These are phyloP conservation scores for Idaea dimidiata DNA, from an alignment of 2,888 invertebrate genomes.

Conservation along the genomic window DNA sequence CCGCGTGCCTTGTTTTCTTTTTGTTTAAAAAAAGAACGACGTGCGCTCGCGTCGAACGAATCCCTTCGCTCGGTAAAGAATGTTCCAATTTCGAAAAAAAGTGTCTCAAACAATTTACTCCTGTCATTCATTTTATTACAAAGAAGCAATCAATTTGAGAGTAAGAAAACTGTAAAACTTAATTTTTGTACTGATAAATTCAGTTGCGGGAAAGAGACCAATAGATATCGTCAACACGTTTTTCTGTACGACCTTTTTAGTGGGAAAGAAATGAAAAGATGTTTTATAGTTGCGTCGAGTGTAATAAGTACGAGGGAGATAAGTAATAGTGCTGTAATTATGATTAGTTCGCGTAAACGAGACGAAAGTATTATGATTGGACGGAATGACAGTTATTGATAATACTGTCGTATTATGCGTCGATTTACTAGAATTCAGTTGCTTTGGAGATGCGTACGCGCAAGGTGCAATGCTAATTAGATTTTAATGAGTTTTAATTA, in stretches of 20 bases:
- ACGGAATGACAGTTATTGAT: slow-evolving; percentile 76
- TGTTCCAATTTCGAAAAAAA: slow-evolving; percentile 56
- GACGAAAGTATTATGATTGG: slow-evolving; percentile 73
- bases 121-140: slow-evolving; percentile 63
- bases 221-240: slow-evolving; percentile 33
- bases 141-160: slow-evolving; percentile 46
- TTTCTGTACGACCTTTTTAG: slow-evolving; percentile 49
- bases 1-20: slow-evolving; percentile 70
- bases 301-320: slow-evolving; percentile 76
- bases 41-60: slow-evolving; percentile 61
- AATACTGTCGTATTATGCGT: slow-evolving; percentile 69
- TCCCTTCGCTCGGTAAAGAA: slow-evolving; percentile 55
- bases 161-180: slow-evolving; percentile 46
- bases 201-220: slow-evolving; percentile 53
- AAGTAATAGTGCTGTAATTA: slow-evolving; percentile 70
- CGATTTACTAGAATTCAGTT: slow-evolving; percentile 52
- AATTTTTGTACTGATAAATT: slow-evolving; percentile 41
- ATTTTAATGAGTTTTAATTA: slow-evolving; percentile 62
- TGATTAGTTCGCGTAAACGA: slow-evolving; percentile 69
- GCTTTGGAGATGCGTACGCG: slow-evolving; percentile 52
- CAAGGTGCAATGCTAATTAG: slow-evolving; percentile 63
- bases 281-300: slow-evolving; percentile 52
- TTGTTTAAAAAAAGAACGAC: slow-evolving; percentile 52
- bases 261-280: slow-evolving; percentile 70
- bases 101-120: slow-evolving; percentile 48